These are phyloP conservation scores for Enchytraeus crypticus DNA, from an alignment of 2,888 invertebrate species.

Conservation along the genomic window DNA sequence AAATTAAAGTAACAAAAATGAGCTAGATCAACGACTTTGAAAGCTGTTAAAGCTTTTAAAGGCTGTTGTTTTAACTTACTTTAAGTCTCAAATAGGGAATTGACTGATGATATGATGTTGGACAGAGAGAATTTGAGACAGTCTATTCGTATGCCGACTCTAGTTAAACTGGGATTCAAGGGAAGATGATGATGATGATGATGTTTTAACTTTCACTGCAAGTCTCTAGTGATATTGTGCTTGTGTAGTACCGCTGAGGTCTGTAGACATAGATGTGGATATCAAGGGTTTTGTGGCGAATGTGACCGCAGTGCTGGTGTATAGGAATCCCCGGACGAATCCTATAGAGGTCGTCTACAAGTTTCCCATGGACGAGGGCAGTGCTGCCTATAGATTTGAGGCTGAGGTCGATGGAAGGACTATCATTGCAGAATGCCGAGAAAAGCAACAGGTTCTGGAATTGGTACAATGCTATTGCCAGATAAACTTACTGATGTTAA, in stretches of 20 bases:
- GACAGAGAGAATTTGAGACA: too few relatives aligned
- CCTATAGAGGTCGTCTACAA: constrained; percentile 31
- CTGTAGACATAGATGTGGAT: constrained; percentile 19
- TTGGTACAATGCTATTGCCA: background rate
- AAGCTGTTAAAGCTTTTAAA: too few relatives aligned
- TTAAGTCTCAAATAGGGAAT: too few relatives aligned
- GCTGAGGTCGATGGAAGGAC: constrained; percentile 31
- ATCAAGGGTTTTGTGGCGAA: constrained; percentile 26
- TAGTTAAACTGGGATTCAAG: too few relatives aligned
- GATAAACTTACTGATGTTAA: background rate
- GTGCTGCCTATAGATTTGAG: constrained; percentile 34
- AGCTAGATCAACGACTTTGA: too few relatives aligned
- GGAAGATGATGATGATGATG: too few relatives aligned
- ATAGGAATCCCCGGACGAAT: constrained; percentile 28
- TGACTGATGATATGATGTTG: too few relatives aligned
- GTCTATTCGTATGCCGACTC: too few relatives aligned
- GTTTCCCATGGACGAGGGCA: constrained; percentile 34
- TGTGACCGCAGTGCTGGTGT: constrained; percentile 27
- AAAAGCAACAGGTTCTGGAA: constrained; percentile 31
- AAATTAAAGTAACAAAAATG: too few relatives aligned
- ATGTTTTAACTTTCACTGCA: too few relatives aligned
- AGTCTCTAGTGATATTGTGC: too few relatives aligned
- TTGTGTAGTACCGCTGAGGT: constrained; percentile 29
- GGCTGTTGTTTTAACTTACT: too few relatives aligned
- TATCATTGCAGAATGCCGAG: constrained; percentile 34